Conservation (phyloP, 2,888 invertebrate genomes). For the Parnassius apollo region DNA sequence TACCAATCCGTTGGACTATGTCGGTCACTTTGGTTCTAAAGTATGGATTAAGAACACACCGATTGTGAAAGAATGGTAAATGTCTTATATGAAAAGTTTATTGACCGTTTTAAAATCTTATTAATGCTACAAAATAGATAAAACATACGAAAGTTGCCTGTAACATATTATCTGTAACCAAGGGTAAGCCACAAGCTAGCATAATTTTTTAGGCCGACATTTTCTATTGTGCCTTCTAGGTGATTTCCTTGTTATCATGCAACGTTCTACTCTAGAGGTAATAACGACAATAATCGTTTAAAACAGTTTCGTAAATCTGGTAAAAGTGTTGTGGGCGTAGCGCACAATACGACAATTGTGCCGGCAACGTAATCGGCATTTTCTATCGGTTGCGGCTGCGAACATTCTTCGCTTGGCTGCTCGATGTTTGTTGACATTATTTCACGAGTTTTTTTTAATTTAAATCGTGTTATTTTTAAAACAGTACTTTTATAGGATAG, state of each 20-base stretch:
- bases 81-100: no score
- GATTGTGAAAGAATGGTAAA: no score
- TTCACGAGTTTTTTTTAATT: conserved; percentile 44
- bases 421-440: conserved; percentile 43
- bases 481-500: conserved; percentile 6
- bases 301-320: conserved; percentile 71
- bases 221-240: conserved; percentile 28
- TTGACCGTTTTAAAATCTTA: not conserved
- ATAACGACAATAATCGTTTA: conserved; percentile 56
- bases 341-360: conserved; percentile 70
- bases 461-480: conserved; percentile 26
- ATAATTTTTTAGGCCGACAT: conserved; percentile 16
- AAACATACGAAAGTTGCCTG: not conserved
- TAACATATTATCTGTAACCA: conserved; percentile 10
- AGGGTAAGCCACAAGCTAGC: not conserved
- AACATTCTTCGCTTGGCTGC: conserved; percentile 70
- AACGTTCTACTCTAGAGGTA: conserved; percentile 52
- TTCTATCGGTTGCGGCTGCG: conserved; percentile 77
- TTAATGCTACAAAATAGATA: conserved; percentile 3
- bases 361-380: conserved; percentile 71
- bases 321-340: conserved; percentile 72
- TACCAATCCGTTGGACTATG: no score
- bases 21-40: no score
- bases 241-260: conserved; percentile 64
- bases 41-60: no score